Conservation (phyloP, 2,113 vertebrate genomes). For the Lates calcarifer region DNA sequence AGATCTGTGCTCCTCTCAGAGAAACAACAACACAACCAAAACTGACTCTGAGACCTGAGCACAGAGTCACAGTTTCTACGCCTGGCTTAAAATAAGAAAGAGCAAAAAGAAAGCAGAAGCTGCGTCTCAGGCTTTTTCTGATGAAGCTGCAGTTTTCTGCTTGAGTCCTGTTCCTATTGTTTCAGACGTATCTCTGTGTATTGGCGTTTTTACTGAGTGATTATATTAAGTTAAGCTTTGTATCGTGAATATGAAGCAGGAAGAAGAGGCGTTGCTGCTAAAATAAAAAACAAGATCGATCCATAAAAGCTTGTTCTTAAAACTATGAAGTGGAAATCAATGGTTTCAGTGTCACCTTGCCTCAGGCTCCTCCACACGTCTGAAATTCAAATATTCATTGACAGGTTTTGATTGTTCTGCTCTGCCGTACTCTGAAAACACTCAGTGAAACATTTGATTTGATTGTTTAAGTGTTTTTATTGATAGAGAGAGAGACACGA, state of each 20-base stretch:
- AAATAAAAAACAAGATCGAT: not conserved
- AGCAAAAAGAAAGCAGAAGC: too few species aligned
- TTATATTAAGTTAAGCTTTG: too few species aligned
- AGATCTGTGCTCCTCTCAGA: too few species aligned
- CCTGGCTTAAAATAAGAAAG: too few species aligned
- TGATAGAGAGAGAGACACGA: too few species aligned
- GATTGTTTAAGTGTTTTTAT: conserved; percentile 38
- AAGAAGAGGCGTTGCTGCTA: not conserved
- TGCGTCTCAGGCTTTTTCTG: too few species aligned
- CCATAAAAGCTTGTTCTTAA: not conserved
- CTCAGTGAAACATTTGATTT: not conserved
- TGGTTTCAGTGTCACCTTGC: conserved; percentile 18
- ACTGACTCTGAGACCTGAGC: too few species aligned
- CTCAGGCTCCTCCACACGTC: conserved; percentile 3
- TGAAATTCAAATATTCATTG: not conserved
- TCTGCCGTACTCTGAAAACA: not conserved
- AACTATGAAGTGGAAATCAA: not conserved
- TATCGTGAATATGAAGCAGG: not conserved
- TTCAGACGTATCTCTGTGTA: too few species aligned
- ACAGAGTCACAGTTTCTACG: too few species aligned
- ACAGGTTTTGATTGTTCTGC: not conserved
- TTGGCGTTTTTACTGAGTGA: too few species aligned
- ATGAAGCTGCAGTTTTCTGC: too few species aligned
- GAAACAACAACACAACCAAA: not conserved
- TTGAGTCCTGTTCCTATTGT: too few species aligned